These are phyloP conservation scores for Plectus sambesii DNA, from an alignment of 1,140 invertebrate species.

Conservation along the genomic window DNA sequence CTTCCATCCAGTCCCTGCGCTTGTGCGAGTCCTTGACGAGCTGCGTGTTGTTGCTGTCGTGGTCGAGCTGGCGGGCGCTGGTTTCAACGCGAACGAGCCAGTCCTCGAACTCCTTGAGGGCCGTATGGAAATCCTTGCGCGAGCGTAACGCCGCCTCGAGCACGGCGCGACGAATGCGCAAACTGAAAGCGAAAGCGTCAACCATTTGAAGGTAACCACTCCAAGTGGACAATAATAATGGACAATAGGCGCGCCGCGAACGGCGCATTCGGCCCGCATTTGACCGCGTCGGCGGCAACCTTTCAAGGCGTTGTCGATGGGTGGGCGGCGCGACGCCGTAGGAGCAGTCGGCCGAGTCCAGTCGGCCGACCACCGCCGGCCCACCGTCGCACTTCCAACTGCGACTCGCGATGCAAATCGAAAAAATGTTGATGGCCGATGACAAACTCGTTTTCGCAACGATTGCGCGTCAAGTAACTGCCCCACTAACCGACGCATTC, in stretches of 20 bases:
- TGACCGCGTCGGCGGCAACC: neutral
- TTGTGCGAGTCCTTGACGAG: slow-evolving; percentile 35
- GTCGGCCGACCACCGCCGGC: no score
- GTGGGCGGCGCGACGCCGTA: neutral
- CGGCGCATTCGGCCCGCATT: neutral
- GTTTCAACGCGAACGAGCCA: slow-evolving; percentile 26
- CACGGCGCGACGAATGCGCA: slow-evolving; percentile 33
- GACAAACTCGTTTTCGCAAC: no score
- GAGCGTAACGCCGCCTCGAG: slow-evolving; percentile 36
- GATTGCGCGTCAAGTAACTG: no score
- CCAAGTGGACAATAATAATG: slow-evolving; percentile 8
- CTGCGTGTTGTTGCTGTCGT: slow-evolving; percentile 29
- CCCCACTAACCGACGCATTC: no score
- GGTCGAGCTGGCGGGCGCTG: slow-evolving; percentile 10
- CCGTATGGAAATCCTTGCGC: slow-evolving; percentile 38
- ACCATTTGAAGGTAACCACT: neutral
- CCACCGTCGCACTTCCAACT: no score
- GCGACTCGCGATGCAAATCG: no score
- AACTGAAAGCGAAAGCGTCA: slow-evolving; percentile 19
- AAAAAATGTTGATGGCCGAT: no score
- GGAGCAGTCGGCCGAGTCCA: slow-evolving; percentile 9
- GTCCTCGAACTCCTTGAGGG: slow-evolving; percentile 34
- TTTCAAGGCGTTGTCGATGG: neutral
- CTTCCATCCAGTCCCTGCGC: slow-evolving; percentile 31
- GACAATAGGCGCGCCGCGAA: slow-evolving; percentile 2